Evolutionary conservation across 2,797 vertebrate species (phyloP).

Genomic region (Esox lucius): DNA sequence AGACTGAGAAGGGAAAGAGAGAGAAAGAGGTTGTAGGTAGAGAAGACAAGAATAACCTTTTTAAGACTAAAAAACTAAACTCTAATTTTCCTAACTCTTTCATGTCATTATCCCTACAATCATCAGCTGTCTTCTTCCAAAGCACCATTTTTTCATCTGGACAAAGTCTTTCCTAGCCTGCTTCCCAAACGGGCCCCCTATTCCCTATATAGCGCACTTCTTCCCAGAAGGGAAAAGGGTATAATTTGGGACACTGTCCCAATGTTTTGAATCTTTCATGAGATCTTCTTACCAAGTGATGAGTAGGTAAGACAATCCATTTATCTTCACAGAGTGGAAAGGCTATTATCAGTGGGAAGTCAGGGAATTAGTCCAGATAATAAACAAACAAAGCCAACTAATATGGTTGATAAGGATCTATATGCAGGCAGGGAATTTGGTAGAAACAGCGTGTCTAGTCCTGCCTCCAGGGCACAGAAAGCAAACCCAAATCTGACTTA

Average conservation of each 20-base stretch:
- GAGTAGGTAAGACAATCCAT: constrained; percentile 52
- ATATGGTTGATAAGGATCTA: not conserved
- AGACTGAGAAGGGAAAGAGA: constrained; percentile 32
- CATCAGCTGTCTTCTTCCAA: constrained; percentile 1
- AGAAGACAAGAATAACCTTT: constrained; percentile 64
- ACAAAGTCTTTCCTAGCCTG: constrained; percentile 46
- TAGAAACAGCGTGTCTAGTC: not conserved
- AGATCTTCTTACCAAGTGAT: constrained; percentile 2
- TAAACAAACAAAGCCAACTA: constrained; percentile 33
- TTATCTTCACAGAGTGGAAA: constrained; percentile 65
- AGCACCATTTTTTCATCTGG: not conserved
- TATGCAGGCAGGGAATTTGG: not conserved
- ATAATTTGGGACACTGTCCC: not conserved
- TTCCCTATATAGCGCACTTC: not conserved
- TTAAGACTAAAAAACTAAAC: too few relatives aligned
- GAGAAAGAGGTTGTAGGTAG: constrained; percentile 73
- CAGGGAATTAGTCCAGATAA: constrained; percentile 37
- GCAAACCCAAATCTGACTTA: not conserved
- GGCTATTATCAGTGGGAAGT: constrained; percentile 57
- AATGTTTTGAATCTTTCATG: constrained; percentile 36
- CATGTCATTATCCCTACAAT: not conserved
- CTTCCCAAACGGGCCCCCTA: not conserved
- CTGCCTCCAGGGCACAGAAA: not conserved
- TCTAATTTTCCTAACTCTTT: too few relatives aligned
- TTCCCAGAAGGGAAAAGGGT: not conserved